phyloP scores from a whole-genome alignment of 2,888 invertebrate genomes.

The Siphonodentalium dalli region DNA sequence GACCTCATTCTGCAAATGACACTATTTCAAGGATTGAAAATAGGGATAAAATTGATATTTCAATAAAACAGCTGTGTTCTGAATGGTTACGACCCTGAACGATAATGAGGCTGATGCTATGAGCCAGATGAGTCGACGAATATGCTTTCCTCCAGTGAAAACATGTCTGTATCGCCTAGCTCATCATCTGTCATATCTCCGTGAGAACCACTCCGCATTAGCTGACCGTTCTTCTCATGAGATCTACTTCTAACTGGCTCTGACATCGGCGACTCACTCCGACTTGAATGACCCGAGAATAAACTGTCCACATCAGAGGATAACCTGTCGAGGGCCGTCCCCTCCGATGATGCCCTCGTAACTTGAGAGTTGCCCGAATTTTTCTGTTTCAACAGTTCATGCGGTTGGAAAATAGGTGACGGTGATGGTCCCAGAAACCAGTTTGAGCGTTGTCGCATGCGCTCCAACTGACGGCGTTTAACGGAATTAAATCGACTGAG shows the following conservation, averaged over 20 bases:
- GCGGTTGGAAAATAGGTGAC: constrained; percentile 25
- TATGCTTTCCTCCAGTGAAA: too few species aligned
- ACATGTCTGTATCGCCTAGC: too few species aligned
- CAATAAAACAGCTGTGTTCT: too few species aligned
- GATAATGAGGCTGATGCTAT: too few species aligned
- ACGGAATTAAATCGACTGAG: constrained; percentile 62
- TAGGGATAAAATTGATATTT: too few species aligned
- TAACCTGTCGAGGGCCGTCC: constrained; percentile 47
- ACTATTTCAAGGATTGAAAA: too few species aligned
- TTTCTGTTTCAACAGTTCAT: constrained; percentile 35
- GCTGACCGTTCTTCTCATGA: too few species aligned
- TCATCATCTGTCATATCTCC: too few species aligned
- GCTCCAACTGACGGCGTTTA: constrained; percentile 83
- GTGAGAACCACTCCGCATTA: too few species aligned
- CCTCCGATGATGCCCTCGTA: constrained; percentile 54
- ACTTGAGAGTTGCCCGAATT: constrained; percentile 52
- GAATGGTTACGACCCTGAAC: too few species aligned
- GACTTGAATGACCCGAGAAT: constrained; percentile 52
- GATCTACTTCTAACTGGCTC: constrained; percentile 50
- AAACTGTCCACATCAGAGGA: constrained; percentile 53
- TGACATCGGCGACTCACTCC: constrained; percentile 56
- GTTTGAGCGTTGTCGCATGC: constrained; percentile 96
- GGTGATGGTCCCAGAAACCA: constrained; percentile 78
- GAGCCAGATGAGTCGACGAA: too few species aligned
- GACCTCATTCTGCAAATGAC: too few species aligned